A percentile compares a stretch with the other conserved stretches of the same genome.
phyloP scores from a whole-genome alignment of 2,113 vertebrate species.

The Raja brachyura region DNA sequence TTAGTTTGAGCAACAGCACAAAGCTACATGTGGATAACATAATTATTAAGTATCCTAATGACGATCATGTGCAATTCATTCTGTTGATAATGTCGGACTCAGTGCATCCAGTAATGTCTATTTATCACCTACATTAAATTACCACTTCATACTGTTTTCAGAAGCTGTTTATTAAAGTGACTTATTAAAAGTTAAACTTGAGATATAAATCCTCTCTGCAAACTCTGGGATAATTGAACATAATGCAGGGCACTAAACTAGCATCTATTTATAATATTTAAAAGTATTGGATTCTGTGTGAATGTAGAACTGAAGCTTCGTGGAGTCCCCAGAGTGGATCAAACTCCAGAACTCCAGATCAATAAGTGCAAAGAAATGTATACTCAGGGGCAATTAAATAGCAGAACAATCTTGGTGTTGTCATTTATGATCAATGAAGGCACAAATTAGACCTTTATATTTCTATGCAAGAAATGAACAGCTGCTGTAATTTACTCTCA shows the following conservation, averaged over 20 bases:
- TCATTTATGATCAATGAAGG: not conserved
- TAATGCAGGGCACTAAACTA: not conserved
- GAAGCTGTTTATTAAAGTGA: not conserved
- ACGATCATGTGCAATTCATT: not conserved
- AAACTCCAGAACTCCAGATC: not conserved
- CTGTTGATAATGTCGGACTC: not conserved
- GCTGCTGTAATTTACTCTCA: not conserved
- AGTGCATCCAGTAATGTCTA: not conserved
- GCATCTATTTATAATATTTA: not conserved
- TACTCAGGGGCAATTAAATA: not conserved
- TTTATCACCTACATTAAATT: not conserved
- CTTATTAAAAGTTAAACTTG: not conserved
- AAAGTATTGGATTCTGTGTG: not conserved
- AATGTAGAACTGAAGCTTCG: not conserved
- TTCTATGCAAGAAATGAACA: not conserved
- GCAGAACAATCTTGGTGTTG: not conserved
- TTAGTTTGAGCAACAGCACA: not conserved
- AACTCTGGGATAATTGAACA: not conserved
- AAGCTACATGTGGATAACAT: not conserved
- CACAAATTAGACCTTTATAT: not conserved
- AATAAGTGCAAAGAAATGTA: not conserved
- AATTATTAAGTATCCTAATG: not conserved
- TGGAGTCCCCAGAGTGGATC: not conserved
- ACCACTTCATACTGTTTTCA: not conserved
- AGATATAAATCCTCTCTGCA: not conserved